phyloP scores from a whole-genome alignment of 2,797 vertebrate species.

The Lepilemur ruficaudatus region DNA sequence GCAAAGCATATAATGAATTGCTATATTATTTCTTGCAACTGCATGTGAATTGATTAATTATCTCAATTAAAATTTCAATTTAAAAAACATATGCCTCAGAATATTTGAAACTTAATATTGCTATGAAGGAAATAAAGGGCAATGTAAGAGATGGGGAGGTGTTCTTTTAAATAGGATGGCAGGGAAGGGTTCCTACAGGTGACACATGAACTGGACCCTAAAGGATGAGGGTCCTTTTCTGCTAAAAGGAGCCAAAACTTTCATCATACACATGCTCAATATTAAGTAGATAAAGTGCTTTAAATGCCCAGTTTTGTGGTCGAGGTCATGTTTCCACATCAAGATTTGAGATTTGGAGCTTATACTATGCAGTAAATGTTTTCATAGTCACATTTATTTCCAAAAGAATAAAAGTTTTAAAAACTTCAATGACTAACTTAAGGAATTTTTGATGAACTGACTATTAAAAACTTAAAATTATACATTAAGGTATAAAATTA shows the following conservation, averaged over 20 bases:
- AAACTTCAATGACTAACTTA: background rate
- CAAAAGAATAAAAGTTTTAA: constrained; percentile 3
- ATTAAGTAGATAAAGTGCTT: background rate
- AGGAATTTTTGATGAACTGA: background rate
- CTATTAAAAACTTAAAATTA: constrained; percentile 21
- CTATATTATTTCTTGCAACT: background rate
- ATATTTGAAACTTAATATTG: background rate
- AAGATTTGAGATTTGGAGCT: background rate
- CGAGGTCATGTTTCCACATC: background rate
- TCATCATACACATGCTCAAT: background rate
- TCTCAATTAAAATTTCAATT: background rate
- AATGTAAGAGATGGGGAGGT: background rate
- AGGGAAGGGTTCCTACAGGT: background rate
- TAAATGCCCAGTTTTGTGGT: background rate
- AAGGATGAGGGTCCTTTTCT: background rate
- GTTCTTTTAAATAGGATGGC: background rate
- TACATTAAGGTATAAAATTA: background rate
- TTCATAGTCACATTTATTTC: background rate
- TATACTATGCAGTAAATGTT: background rate
- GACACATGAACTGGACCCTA: background rate
- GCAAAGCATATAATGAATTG: background rate
- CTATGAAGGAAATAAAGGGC: background rate
- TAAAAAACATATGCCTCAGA: background rate
- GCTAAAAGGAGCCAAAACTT: background rate
- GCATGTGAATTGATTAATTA: background rate